Evolutionary conservation across 2,113 vertebrate species (phyloP).

Genomic region (Mastomys coucha): DNA sequence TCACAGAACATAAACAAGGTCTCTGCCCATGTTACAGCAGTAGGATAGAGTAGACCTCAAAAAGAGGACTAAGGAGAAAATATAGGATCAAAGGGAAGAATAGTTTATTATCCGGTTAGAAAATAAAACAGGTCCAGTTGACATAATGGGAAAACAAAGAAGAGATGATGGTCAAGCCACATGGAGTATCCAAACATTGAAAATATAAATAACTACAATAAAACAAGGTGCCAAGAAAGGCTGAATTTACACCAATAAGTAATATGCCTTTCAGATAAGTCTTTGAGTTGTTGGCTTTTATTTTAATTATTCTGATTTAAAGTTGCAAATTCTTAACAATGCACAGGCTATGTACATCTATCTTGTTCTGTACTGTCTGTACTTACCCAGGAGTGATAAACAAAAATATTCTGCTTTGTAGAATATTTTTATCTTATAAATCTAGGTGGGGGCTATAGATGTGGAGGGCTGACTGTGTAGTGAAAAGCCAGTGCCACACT

Average conservation of each 20-base stretch:
- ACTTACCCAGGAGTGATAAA: background rate
- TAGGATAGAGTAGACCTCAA: background rate
- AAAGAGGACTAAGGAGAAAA: background rate
- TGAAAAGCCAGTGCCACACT: background rate
- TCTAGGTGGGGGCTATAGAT: background rate
- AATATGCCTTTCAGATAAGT: background rate
- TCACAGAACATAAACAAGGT: background rate
- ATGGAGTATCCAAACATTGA: background rate
- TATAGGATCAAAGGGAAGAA: background rate
- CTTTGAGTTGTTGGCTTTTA: background rate
- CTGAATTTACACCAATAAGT: background rate
- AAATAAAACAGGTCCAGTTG: background rate
- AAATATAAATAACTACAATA: constrained; percentile 12
- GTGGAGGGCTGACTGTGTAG: no score
- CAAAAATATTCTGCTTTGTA: background rate
- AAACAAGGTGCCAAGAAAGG: background rate
- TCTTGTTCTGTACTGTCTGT: background rate
- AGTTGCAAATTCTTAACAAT: background rate
- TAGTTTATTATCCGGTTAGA: background rate
- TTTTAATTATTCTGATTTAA: constrained; percentile 18
- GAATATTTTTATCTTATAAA: background rate
- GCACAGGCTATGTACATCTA: background rate
- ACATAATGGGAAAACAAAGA: background rate
- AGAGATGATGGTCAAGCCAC: background rate
- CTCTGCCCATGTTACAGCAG: background rate